Evolutionary conservation across 1,140 invertebrate species (phyloP), one percentile per base, ranked within the genome.

Genomic region (Pararge aegeria): DNA sequence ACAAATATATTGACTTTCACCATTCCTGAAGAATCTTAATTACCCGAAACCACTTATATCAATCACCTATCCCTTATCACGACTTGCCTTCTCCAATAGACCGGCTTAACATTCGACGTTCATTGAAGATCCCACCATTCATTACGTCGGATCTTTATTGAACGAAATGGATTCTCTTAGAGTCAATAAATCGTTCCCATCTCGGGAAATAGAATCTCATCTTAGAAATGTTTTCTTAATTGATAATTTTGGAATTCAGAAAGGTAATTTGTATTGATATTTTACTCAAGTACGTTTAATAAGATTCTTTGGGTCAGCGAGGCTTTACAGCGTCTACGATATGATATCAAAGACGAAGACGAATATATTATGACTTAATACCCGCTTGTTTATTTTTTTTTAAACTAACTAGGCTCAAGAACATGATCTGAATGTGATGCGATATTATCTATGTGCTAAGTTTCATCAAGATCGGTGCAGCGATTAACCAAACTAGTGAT

Each of bases 101-200:
- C 27, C n/a, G 53, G 34, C 52, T 42, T 42, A 44, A 55, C 52
- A 61, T 55, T 24, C 34, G 46, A 61, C 46, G 49, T 60, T 19
- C 52, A 55, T 21, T 51, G 59, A 37, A 44, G 53, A 50, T 34
- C 59, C 53, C 10, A 29, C 48, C 58, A 55, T 61, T 51, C 46
- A 54, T 61, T 61, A 55, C 46, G 53, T 34, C 53, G 50, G 44
- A 61, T 42, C 37, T 46, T 42, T 30, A 51, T 61, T 61, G 21
- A 50, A 42, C 21, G 46, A 40, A 61, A 61, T 61, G 38, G 53
- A 60, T 56, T 49, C 56, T 30, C 50, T 44, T 50, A 38, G 38
- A 61, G 46, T 50, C 42, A 46, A 61, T 61, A 38, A 54, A 61
- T 61, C 59, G 30, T 34, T 46, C 10, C 40, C 29, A 46, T 37